These are phyloP conservation scores for Cheiracanthium punctorium DNA, from an alignment of 2,888 invertebrate genomes.

Conservation along the genomic window DNA sequence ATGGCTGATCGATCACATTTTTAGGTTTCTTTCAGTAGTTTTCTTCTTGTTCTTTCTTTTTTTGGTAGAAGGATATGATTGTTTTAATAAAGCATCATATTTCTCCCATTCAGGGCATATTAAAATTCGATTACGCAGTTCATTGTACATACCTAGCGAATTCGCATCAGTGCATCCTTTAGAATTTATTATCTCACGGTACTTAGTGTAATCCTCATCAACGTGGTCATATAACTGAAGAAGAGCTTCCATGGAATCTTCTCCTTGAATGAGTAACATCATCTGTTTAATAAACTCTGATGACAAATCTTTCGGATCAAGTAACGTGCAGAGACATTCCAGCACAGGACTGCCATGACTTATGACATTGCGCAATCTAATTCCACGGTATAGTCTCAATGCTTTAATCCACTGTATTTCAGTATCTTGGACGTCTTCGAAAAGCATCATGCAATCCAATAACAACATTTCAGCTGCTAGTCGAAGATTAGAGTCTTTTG, in stretches of 20 bases:
- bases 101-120: background rate
- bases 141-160: no score
- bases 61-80: no score
- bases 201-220: background rate
- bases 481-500: conserved; percentile 3
- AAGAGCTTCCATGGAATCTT: background rate
- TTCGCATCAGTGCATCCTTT: background rate
- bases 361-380: conserved; percentile 17
- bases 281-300: conserved; percentile 21
- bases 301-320: conserved; percentile 45
- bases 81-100: background rate
- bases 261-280: conserved; percentile 25
- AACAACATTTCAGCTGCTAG: conserved; percentile 27
- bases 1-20: no score
- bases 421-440: background rate
- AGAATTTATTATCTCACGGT: background rate
- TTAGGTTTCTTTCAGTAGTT: no score
- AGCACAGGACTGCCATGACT: conserved; percentile 25
- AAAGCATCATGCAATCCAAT: conserved; percentile 14
- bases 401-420: background rate
- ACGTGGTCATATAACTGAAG: background rate
- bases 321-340: conserved; percentile 3
- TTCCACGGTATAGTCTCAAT: conserved; percentile 10
- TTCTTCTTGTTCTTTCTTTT: no score
- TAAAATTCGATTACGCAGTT: background rate